phyloP scores from a whole-genome alignment of 2,888 invertebrate genomes.

The Chrysina gloriosa region DNA sequence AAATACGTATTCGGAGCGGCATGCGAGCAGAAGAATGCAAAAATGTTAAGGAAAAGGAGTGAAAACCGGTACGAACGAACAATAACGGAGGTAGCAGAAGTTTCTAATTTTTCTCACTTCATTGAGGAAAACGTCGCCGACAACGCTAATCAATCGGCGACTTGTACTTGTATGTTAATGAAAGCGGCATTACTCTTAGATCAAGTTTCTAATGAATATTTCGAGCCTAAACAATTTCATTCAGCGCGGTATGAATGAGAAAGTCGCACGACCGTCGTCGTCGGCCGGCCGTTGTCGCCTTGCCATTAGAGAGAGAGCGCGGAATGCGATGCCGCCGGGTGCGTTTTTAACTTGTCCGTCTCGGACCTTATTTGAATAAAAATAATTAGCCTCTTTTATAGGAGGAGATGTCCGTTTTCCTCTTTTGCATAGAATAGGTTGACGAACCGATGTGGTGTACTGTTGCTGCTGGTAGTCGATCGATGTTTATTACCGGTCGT shows the following conservation, averaged over 20 bases:
- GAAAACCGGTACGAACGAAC: neutral
- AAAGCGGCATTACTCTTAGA: slow-evolving; percentile 28
- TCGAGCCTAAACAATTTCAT: slow-evolving; percentile 41
- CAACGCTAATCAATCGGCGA: slow-evolving; percentile 22
- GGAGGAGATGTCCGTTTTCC: slow-evolving; percentile 5
- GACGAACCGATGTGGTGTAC: slow-evolving; percentile 5
- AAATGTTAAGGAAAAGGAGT: slow-evolving; percentile 21
- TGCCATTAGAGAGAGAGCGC: slow-evolving; percentile 21
- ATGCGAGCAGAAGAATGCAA: neutral
- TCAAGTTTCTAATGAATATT: slow-evolving; percentile 43
- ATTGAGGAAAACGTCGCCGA: slow-evolving; percentile 38
- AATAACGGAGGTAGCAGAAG: no score
- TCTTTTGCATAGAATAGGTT: slow-evolving; percentile 21
- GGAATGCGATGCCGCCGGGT: slow-evolving; percentile 21
- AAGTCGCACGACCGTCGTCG: no score
- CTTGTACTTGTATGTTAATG: slow-evolving; percentile 40
- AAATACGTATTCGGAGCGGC: no score
- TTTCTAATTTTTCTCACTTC: slow-evolving; percentile 35
- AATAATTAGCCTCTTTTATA: slow-evolving; percentile 30
- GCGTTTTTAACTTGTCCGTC: slow-evolving; percentile 12
- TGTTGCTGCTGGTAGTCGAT: neutral
- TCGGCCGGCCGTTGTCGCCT: no score
- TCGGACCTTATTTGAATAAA: slow-evolving; percentile 24
- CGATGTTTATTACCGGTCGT: slow-evolving; percentile 10
- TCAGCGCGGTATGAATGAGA: slow-evolving; percentile 41